phyloP scores from a whole-genome alignment of 2,113 vertebrate species.

The Siphamia tubifer region DNA sequence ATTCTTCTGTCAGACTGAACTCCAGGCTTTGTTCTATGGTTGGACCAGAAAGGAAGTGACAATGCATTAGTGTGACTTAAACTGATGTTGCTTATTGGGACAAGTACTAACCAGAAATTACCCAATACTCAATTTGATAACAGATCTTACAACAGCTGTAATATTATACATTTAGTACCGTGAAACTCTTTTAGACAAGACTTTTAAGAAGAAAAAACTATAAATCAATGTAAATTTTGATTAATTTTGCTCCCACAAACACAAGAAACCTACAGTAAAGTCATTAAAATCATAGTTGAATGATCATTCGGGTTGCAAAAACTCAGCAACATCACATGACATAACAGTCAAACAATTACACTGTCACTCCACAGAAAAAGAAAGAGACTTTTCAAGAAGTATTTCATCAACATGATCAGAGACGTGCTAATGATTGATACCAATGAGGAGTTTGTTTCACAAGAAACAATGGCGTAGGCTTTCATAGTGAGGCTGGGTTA shows the following conservation, averaged over 20 bases:
- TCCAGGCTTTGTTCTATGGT: conserved; percentile 90
- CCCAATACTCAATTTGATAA: neutral
- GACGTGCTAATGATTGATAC: neutral
- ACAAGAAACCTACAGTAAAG: too few species aligned
- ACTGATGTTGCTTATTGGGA: neutral
- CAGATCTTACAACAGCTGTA: neutral
- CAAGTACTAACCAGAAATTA: neutral
- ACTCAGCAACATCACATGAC: too few species aligned
- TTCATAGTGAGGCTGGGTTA: neutral
- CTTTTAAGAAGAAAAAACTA: too few species aligned
- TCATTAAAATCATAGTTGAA: too few species aligned
- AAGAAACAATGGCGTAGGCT: neutral
- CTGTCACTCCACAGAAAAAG: too few species aligned
- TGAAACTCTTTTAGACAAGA: too few species aligned
- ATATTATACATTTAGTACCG: too few species aligned
- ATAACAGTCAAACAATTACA: too few species aligned
- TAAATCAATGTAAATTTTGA: too few species aligned
- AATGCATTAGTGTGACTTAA: neutral
- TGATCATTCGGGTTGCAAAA: too few species aligned
- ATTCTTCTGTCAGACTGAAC: conserved; percentile 93
- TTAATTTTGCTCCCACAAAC: too few species aligned
- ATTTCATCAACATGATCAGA: neutral
- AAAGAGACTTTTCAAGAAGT: too few species aligned
- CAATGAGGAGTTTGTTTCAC: conserved; percentile 19
- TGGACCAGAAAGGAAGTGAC: conserved; percentile 3